These are phyloP conservation scores for Lissonota sp. DNA, from an alignment of 2,888 invertebrate species.

Conservation along the genomic window DNA sequence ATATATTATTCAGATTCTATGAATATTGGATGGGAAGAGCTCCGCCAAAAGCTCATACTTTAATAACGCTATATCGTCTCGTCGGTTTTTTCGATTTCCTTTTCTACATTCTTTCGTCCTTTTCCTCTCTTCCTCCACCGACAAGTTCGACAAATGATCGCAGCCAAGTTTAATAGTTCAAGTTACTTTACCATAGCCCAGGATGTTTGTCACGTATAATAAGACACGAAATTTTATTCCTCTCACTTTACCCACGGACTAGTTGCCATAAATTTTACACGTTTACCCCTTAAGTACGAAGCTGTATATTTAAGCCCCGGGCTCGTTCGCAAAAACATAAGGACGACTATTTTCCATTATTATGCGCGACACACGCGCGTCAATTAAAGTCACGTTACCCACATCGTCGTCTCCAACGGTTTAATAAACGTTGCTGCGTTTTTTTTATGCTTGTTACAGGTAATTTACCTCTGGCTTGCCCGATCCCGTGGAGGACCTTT, in stretches of 20 bases:
- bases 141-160: slow-evolving; percentile 36
- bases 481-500: neutral
- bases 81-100: slow-evolving; percentile 20
- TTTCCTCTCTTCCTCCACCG: neutral
- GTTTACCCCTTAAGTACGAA: too few species aligned
- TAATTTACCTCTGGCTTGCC: slow-evolving; percentile 60
- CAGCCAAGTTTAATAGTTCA: slow-evolving; percentile 9
- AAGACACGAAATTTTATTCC: too few species aligned
- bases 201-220: too few species aligned
- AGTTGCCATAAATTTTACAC: too few species aligned
- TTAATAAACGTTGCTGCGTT: slow-evolving; percentile 62
- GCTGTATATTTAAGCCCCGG: too few species aligned
- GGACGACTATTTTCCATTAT: too few species aligned
- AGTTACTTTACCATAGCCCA: too few species aligned
- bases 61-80: slow-evolving; percentile 30
- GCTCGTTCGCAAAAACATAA: too few species aligned
- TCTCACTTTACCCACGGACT: too few species aligned
- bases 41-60: slow-evolving; percentile 54
- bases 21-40: slow-evolving; percentile 73
- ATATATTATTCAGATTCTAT: slow-evolving; percentile 64
- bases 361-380: slow-evolving; percentile 46
- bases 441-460: slow-evolving; percentile 70
- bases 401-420: slow-evolving; percentile 48
- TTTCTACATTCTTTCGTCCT: neutral
- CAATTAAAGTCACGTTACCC: slow-evolving; percentile 51